phyloP scores from a whole-genome alignment of 2,113 vertebrate species.

The Clarias gariepinus region DNA sequence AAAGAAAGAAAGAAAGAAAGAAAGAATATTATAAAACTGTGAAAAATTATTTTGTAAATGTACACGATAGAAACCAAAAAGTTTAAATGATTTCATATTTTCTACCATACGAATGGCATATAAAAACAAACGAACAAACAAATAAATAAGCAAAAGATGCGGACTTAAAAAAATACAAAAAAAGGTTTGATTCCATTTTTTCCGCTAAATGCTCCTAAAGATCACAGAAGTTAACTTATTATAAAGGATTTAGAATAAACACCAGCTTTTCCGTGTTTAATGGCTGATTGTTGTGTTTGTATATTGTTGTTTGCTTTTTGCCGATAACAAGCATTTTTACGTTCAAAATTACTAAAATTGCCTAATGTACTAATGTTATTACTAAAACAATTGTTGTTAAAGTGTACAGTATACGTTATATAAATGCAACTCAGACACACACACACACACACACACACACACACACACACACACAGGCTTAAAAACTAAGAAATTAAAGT shows the following conservation, averaged over 20 bases:
- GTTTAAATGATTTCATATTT: background rate
- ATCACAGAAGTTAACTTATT: background rate
- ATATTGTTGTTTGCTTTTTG: background rate
- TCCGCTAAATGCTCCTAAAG: background rate
- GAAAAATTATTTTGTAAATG: background rate
- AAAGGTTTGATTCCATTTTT: background rate
- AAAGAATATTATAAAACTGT: background rate
- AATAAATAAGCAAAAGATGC: background rate
- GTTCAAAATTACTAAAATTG: background rate
- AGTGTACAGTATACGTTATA: background rate
- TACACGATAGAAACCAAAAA: background rate
- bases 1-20: background rate
- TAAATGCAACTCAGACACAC: too few relatives aligned
- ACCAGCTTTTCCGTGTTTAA: background rate
- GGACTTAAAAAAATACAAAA: too few relatives aligned
- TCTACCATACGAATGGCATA: background rate
- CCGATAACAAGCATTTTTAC: background rate
- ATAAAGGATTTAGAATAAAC: background rate
- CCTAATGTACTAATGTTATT: background rate
- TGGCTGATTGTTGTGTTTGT: background rate
- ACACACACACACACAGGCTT: background rate
- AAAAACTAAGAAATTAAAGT: background rate
- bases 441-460: background rate
- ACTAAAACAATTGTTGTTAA: background rate
- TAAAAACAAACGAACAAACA: background rate